Conservation (phyloP, 2,797 vertebrate genomes). For the Halcyon chelicuti region DNA sequence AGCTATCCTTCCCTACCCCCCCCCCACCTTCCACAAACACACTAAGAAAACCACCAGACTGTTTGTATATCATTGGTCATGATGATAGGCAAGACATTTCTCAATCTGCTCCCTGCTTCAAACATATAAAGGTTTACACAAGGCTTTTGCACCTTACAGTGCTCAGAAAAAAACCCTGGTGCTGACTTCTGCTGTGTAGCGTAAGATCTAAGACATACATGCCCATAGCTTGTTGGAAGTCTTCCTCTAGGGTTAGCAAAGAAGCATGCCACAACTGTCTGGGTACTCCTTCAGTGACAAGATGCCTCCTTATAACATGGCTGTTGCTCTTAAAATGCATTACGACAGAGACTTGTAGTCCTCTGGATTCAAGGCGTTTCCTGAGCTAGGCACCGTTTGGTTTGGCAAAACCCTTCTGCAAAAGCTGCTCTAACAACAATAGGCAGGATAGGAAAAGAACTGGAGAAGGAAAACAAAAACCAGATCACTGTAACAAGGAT, state of each 20-base stretch:
- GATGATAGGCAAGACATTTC: not conserved
- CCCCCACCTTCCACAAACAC: not conserved
- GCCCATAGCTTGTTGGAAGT: not conserved
- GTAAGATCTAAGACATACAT: rapidly evolving
- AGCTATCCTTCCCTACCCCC: not conserved
- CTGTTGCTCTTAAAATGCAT: not conserved
- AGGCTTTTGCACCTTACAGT: not conserved
- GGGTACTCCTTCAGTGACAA: not conserved
- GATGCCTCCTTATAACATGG: not conserved
- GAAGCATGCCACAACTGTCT: not conserved
- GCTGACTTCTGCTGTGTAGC: not conserved
- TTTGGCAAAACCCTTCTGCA: not conserved
- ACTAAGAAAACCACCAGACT: not conserved
- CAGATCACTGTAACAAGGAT: not conserved
- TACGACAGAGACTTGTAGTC: not conserved
- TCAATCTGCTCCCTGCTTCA: not conserved
- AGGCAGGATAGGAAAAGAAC: not conserved
- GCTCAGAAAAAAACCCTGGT: rapidly evolving
- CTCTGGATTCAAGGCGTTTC: not conserved
- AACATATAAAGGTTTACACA: not conserved
- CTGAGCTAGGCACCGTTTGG: not conserved
- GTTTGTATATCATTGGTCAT: not conserved
- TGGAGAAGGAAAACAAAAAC: not conserved
- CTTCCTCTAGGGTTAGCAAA: not conserved
- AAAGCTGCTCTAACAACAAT: not conserved